phyloP scores from a whole-genome alignment of 2,888 invertebrate species.

The Lasioglossum figueresi region DNA sequence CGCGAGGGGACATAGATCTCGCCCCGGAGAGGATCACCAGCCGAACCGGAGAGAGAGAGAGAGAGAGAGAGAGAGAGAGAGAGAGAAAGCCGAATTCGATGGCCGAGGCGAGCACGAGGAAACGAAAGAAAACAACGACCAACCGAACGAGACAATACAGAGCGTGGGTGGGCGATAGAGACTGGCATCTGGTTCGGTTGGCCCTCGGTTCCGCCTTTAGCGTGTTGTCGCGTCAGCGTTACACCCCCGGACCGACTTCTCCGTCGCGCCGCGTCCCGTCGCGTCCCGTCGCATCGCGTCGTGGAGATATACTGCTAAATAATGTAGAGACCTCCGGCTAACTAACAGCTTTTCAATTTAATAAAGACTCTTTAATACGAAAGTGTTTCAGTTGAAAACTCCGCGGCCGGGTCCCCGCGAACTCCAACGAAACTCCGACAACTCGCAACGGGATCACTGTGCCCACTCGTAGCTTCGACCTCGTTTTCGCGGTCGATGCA shows the following conservation, averaged over 20 bases:
- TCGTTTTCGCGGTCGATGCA: background rate
- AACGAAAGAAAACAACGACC: slow-evolving; percentile 50
- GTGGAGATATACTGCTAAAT: slow-evolving; percentile 81
- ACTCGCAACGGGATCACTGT: background rate
- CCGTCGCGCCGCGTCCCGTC: slow-evolving; percentile 35
- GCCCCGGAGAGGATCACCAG: background rate
- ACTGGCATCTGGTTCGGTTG: slow-evolving; percentile 68
- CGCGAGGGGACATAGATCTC: slow-evolving; percentile 3
- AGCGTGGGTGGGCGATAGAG: slow-evolving; percentile 49
- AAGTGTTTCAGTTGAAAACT: background rate
- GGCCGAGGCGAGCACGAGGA: slow-evolving; percentile 21
- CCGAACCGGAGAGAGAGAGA: background rate
- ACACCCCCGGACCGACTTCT: slow-evolving; percentile 74
- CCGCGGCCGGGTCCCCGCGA: background rate
- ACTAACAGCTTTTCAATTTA: slow-evolving; percentile 7
- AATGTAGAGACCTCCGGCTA: slow-evolving; percentile 33
- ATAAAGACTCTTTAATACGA: background rate
- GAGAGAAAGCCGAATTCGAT: background rate
- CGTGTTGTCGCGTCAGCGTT: slow-evolving; percentile 82
- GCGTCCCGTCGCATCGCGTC: slow-evolving; percentile 17
- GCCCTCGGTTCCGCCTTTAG: slow-evolving; percentile 80
- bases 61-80: background rate
- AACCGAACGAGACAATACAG: slow-evolving; percentile 27
- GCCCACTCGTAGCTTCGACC: background rate
- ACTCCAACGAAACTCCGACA: background rate